A percentile compares a stretch with the other conserved stretches of the same genome.
Conservation (phyloP, 2,888 invertebrate species). For the Leucozona laternaria region DNA sequence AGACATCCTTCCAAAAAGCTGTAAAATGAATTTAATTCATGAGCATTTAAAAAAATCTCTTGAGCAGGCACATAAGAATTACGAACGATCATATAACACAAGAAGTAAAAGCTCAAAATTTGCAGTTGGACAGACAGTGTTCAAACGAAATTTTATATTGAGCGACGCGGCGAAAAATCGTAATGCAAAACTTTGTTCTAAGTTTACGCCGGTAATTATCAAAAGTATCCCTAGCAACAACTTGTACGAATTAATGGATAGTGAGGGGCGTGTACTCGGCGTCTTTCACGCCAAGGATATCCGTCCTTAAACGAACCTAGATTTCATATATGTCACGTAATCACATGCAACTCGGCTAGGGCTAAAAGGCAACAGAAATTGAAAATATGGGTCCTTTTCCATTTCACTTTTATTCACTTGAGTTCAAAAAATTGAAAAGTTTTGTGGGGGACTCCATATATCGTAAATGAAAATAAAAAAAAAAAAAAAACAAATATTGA, state of each 20-base stretch:
- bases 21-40: not conserved
- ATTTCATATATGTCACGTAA: too few relatives aligned
- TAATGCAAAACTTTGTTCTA: not conserved
- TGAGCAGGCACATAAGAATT: too few relatives aligned
- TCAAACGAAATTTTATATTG: not conserved
- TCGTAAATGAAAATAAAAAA: too few relatives aligned
- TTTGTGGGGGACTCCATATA: too few relatives aligned
- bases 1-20: not conserved
- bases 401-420: too few relatives aligned
- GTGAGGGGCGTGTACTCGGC: not conserved
- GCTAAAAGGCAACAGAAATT: too few relatives aligned
- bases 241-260: not conserved
- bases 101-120: not conserved
- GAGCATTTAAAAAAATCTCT: not conserved
- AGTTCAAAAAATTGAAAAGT: too few relatives aligned
- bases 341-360: too few relatives aligned
- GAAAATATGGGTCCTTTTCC: too few relatives aligned
- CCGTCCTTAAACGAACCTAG: too few relatives aligned
- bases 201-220: not conserved
- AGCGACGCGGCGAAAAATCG: not conserved
- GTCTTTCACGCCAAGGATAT: not conserved
- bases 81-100: not conserved
- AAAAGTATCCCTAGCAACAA: not conserved
- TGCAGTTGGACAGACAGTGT: not conserved
- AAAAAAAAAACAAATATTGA: too few relatives aligned